Evolutionary conservation across 2,797 vertebrate genomes (phyloP).

Genomic region (Leucoraja ocellata): DNA sequence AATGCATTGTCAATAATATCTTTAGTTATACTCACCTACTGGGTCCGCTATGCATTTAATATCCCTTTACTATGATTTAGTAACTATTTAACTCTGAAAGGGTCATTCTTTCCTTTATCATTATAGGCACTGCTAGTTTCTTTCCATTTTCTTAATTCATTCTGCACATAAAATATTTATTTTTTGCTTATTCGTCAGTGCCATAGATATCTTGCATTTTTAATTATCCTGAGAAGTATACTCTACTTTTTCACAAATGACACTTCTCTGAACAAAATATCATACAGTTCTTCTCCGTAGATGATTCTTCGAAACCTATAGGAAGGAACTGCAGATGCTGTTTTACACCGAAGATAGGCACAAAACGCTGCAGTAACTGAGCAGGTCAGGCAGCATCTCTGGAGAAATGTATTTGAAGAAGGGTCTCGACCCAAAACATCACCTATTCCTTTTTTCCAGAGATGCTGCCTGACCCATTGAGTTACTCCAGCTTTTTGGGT

Average conservation of each 20-base stretch:
- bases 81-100: background rate
- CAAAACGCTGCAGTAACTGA: too few relatives aligned
- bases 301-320: too few relatives aligned
- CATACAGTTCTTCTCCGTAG: too few relatives aligned
- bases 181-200: background rate
- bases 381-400: too few relatives aligned
- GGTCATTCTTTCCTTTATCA: background rate
- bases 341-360: too few relatives aligned
- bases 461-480: too few relatives aligned
- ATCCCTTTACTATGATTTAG: background rate
- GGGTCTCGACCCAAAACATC: too few relatives aligned
- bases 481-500: too few relatives aligned
- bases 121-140: background rate
- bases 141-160: background rate
- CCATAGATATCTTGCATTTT: background rate
- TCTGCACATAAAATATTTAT: background rate
- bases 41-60: conserved; percentile 9
- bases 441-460: too few relatives aligned
- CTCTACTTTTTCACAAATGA: background rate
- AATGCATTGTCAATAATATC: background rate
- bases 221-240: background rate
- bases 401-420: too few relatives aligned
- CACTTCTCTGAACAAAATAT: too few relatives aligned
- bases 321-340: too few relatives aligned
- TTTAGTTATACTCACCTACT: background rate